These are phyloP conservation scores for Donacobius atricapilla DNA, from an alignment of 2,113 vertebrate species.

Conservation along the genomic window DNA sequence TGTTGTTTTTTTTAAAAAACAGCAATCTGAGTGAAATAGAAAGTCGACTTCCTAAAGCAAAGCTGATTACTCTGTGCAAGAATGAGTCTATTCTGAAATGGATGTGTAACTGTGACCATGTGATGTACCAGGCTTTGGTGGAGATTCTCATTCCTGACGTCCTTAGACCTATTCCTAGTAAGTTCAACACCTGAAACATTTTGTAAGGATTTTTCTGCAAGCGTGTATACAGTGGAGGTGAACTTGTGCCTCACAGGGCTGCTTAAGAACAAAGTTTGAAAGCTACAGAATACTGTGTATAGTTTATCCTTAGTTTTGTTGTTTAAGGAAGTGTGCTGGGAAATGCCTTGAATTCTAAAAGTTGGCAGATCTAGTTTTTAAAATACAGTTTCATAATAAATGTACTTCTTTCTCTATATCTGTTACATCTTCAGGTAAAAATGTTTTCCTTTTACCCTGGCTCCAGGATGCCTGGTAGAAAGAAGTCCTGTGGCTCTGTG, in stretches of 20 bases:
- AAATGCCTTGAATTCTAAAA: neutral
- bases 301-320: conserved; percentile 13
- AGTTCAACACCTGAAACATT: conserved; percentile 63
- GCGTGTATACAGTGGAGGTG: neutral
- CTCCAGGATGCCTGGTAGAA: neutral
- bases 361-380: neutral
- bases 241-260: neutral
- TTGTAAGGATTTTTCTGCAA: conserved; percentile 46
- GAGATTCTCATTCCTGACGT: conserved; percentile 75
- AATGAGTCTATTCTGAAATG: conserved; percentile 84
- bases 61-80: conserved; percentile 82
- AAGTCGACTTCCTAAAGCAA: conserved; percentile 83
- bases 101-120: conserved; percentile 85
- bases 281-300: neutral
- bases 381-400: neutral
- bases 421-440: neutral
- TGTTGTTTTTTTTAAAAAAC: conserved; percentile 68
- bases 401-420: neutral
- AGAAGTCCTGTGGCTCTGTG: neutral
- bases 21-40: conserved; percentile 86
- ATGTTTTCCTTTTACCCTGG: neutral
- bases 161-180: conserved; percentile 88
- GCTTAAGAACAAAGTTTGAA: conserved; percentile 3
- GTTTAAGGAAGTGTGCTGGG: neutral
- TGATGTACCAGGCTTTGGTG: conserved; percentile 82